A percentile compares a stretch with the other conserved stretches of the same genome.
These are phyloP conservation scores for Sebastes nivosus DNA, from an alignment of 2,797 vertebrate genomes.

Conservation along the genomic window DNA sequence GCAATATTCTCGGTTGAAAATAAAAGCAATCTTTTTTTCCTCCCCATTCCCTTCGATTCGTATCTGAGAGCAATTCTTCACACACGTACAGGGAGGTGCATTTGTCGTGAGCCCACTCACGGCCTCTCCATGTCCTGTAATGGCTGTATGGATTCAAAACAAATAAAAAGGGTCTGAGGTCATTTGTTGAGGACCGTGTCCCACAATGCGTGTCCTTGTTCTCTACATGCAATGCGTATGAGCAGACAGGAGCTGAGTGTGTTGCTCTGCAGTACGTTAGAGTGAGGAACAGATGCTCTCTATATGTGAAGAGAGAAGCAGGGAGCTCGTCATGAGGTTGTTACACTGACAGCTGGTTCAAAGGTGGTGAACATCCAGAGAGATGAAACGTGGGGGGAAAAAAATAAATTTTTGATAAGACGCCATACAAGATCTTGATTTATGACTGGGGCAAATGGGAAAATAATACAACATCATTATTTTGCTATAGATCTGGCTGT, in stretches of 20 bases:
- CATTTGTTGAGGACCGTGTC: constrained; percentile 38
- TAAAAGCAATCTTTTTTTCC: constrained; percentile 38
- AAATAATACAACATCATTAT: constrained; percentile 31
- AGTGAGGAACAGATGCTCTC: background rate
- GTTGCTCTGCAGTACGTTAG: background rate
- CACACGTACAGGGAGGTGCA: constrained; percentile 12
- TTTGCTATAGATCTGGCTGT: background rate
- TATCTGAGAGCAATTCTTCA: constrained; percentile 75
- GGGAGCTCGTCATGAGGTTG: background rate
- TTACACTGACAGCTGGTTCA: constrained; percentile 25
- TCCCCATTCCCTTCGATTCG: constrained; percentile 59
- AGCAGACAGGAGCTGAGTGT: background rate
- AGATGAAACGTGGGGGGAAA: background rate
- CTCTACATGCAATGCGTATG: background rate
- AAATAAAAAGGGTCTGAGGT: constrained; percentile 52
- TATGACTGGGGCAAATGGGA: constrained; percentile 20
- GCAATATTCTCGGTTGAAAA: constrained; percentile 60
- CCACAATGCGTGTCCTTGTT: background rate
- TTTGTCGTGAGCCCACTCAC: constrained; percentile 33
- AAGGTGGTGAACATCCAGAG: background rate
- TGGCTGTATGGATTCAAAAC: constrained; percentile 53
- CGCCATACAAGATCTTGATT: constrained; percentile 19
- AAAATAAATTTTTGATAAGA: constrained; percentile 13
- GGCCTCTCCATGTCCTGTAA: constrained; percentile 41
- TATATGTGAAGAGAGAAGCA: background rate